Conservation (phyloP, 2,797 vertebrate genomes). For the Mormyrus proboscirostris region DNA sequence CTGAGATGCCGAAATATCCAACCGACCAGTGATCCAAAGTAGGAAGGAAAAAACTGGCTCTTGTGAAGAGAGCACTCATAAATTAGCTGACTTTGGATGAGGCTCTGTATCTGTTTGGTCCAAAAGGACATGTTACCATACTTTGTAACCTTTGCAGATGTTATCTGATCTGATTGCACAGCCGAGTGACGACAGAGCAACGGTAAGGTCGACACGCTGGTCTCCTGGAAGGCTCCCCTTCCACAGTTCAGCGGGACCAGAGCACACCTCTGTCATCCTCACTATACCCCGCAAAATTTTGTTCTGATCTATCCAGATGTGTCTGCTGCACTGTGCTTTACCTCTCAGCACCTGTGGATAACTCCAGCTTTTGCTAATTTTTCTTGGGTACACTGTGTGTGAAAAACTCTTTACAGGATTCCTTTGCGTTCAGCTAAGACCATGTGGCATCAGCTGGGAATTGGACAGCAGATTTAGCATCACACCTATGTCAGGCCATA, state of each 20-base stretch:
- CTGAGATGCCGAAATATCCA: background rate
- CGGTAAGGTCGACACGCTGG: conserved; percentile 61
- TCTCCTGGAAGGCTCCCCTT: conserved; percentile 54
- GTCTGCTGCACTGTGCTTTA: conserved; percentile 41
- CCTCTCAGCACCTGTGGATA: conserved; percentile 34
- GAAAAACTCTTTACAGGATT: background rate
- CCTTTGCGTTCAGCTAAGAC: background rate
- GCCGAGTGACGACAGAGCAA: conserved; percentile 40
- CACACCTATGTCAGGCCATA: background rate
- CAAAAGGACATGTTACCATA: conserved; percentile 67
- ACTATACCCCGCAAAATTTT: conserved; percentile 34
- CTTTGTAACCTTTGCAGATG: conserved; percentile 66
- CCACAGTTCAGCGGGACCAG: conserved; percentile 56
- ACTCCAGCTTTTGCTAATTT: background rate
- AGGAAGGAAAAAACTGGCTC: background rate
- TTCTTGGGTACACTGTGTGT: background rate
- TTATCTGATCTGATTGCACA: conserved; percentile 64
- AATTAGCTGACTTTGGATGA: conserved; percentile 44
- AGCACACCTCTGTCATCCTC: conserved; percentile 23
- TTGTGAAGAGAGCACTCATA: conserved; percentile 7
- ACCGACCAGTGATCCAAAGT: background rate
- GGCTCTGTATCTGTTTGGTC: conserved; percentile 50
- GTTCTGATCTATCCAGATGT: conserved; percentile 45
- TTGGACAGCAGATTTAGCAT: background rate
- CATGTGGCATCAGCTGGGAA: background rate